These are phyloP conservation scores for Chrysodeixis includens DNA, from an alignment of 2,888 invertebrate species.

Conservation along the genomic window DNA sequence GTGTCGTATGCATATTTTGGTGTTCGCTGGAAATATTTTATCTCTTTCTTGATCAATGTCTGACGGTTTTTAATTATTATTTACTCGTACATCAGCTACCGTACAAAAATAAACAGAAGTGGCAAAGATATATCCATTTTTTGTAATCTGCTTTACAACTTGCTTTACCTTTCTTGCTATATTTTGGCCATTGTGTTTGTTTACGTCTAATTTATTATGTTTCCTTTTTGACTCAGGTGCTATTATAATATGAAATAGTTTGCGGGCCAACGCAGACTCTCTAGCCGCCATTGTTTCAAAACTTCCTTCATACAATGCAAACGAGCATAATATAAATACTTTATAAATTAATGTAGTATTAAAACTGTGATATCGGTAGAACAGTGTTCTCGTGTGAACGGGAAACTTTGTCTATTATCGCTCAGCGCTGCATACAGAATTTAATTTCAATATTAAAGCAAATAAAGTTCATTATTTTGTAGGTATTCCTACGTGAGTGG, in stretches of 20 bases:
- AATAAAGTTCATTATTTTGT: conserved; percentile 6
- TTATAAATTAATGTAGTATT: conserved; percentile 37
- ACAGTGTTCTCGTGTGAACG: conserved; percentile 10
- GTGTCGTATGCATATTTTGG: no score
- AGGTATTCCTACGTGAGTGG: neutral
- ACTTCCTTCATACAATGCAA: conserved; percentile 2
- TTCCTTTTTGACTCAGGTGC: no score
- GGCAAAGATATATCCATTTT: no score
- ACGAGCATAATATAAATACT: conserved; percentile 33
- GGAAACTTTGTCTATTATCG: conserved; percentile 28
- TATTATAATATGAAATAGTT: neutral
- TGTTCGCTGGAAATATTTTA: no score
- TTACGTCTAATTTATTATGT: no score
- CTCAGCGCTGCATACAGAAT: conserved; percentile 9
- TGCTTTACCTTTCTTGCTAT: no score
- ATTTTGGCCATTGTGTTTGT: no score
- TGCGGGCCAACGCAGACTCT: neutral
- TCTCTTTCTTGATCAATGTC: no score
- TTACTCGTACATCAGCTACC: no score
- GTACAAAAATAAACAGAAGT: no score
- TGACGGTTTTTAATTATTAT: no score
- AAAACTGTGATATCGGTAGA: conserved; percentile 27
- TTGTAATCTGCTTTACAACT: no score
- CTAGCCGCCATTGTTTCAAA: neutral
- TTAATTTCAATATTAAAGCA: conserved; percentile 18